Percentiles rank a stretch among this genome's conserved stretches.
These are phyloP conservation scores for Umimayanthus kanabou DNA, from an alignment of 92 coral and sea anemone genomes.

Conservation along the genomic window DNA sequence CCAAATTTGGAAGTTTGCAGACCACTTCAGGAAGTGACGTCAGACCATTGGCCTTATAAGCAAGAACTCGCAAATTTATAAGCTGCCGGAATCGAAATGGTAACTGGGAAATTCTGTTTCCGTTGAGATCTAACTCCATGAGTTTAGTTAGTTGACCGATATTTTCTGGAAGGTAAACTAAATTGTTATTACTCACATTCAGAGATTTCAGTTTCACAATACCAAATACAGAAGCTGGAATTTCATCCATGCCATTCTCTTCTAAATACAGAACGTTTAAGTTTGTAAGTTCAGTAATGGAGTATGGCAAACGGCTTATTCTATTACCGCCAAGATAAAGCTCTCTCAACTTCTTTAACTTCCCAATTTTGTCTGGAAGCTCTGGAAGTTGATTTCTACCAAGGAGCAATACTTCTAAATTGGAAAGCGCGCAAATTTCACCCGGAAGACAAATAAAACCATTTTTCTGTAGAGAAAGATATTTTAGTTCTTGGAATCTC, in stretches of 20 bases:
- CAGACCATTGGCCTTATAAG: constrained; percentile 55
- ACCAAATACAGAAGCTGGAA: constrained; percentile 67
- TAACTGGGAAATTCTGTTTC: constrained; percentile 56
- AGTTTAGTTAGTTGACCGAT: constrained; percentile 63
- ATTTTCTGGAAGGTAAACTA: constrained; percentile 53
- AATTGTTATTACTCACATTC: constrained; percentile 59
- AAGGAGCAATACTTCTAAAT: constrained; percentile 70
- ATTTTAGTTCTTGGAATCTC: constrained; percentile 59
- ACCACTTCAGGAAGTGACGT: constrained; percentile 70
- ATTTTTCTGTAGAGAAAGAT: constrained; percentile 73
- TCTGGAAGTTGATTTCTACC: constrained; percentile 67
- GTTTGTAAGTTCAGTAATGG: constrained; percentile 59
- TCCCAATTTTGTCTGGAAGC: constrained; percentile 68
- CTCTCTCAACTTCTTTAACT: constrained; percentile 63
- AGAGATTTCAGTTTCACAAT: constrained; percentile 52
- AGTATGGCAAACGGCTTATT: constrained; percentile 54
- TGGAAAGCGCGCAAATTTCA: constrained; percentile 61
- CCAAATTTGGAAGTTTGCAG: constrained; percentile 67
- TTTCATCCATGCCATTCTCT: constrained; percentile 57
- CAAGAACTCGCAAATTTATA: constrained; percentile 49
- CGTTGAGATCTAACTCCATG: constrained; percentile 68
- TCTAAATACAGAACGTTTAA: constrained; percentile 66
- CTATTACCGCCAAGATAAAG: constrained; percentile 73
- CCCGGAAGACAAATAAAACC: constrained; percentile 66
- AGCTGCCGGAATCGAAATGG: constrained; percentile 74